These are phyloP conservation scores for Pogonophryne albipinna DNA, from an alignment of 2,797 vertebrate genomes.

Conservation along the genomic window DNA sequence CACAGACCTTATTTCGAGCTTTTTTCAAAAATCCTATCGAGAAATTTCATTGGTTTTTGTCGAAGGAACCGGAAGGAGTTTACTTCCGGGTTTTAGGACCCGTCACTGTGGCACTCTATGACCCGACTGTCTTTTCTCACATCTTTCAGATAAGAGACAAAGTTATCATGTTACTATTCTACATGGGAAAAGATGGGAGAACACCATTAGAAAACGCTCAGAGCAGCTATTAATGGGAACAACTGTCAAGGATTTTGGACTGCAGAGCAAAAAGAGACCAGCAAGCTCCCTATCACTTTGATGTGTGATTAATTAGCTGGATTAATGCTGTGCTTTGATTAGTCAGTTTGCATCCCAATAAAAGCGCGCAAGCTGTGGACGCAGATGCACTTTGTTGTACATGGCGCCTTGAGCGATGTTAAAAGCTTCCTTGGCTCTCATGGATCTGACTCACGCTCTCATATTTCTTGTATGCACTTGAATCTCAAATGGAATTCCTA, in stretches of 20 bases:
- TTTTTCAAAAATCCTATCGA: too few relatives aligned
- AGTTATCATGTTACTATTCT: conserved; percentile 52
- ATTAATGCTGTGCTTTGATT: conserved; percentile 71
- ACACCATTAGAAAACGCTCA: conserved; percentile 47
- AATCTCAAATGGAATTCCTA: conserved; percentile 50
- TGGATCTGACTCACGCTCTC: conserved; percentile 33
- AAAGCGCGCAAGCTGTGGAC: conserved; percentile 39
- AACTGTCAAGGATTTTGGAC: conserved; percentile 60
- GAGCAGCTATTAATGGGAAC: conserved; percentile 48
- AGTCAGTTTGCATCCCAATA: conserved; percentile 59
- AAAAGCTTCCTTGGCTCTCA: conserved; percentile 46
- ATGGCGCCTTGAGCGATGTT: conserved; percentile 41
- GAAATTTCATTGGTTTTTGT: too few relatives aligned
- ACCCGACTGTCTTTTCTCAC: conserved; percentile 49
- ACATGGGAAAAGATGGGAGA: conserved; percentile 44
- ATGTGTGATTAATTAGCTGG: conserved; percentile 68
- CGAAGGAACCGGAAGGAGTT: too few relatives aligned
- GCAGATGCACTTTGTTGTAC: conserved; percentile 59
- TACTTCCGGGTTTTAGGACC: too few relatives aligned
- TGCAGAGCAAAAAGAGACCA: conserved; percentile 26
- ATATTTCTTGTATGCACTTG: conserved; percentile 34
- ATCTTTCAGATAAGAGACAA: conserved; percentile 60
- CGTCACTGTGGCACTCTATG: conserved; percentile 6
- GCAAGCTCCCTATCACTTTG: conserved; percentile 53
- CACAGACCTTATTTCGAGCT: too few relatives aligned